Conservation (phyloP, 2,888 invertebrate species). For the Torymus tubicola region DNA sequence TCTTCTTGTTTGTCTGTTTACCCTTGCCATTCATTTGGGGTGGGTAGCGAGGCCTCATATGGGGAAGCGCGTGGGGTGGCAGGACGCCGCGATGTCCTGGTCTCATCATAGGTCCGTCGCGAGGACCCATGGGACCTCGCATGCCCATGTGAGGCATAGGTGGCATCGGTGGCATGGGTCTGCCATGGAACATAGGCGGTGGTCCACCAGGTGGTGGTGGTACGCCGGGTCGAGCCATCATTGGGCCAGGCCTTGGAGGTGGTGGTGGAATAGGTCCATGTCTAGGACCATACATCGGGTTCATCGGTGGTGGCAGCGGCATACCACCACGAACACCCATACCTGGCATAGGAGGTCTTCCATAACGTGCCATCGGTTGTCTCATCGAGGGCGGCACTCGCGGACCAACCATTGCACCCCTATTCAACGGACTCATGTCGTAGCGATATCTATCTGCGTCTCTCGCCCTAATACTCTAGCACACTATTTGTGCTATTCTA, state of each 20-base stretch:
- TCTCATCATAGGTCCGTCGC: constrained; percentile 60
- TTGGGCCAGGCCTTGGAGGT: constrained; percentile 60
- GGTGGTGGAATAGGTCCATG: constrained; percentile 60
- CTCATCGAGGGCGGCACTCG: too few relatives aligned
- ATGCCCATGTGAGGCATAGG: constrained; percentile 39
- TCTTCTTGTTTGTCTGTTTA: constrained; percentile 69
- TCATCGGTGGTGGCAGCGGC: constrained; percentile 58
- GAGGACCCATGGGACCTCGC: constrained; percentile 54
- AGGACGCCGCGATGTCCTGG: constrained; percentile 64
- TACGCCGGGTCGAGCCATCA: constrained; percentile 53
- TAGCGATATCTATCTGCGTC: too few relatives aligned
- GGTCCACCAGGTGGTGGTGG: not conserved
- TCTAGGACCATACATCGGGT: constrained; percentile 58
- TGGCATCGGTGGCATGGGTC: constrained; percentile 54
- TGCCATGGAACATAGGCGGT: constrained; percentile 22
- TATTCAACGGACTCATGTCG: constrained; percentile 72
- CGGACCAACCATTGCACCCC: constrained; percentile 67
- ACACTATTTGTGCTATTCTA: too few relatives aligned
- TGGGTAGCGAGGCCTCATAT: constrained; percentile 70
- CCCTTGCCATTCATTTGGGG: constrained; percentile 66
- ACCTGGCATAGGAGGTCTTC: too few relatives aligned
- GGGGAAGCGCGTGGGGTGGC: constrained; percentile 66
- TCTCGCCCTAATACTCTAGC: too few relatives aligned
- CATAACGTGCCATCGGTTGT: too few relatives aligned
- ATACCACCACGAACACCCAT: constrained; percentile 59